These are phyloP conservation scores for Rhynchonycteris naso DNA, from an alignment of 2,797 vertebrate genomes.

Conservation along the genomic window DNA sequence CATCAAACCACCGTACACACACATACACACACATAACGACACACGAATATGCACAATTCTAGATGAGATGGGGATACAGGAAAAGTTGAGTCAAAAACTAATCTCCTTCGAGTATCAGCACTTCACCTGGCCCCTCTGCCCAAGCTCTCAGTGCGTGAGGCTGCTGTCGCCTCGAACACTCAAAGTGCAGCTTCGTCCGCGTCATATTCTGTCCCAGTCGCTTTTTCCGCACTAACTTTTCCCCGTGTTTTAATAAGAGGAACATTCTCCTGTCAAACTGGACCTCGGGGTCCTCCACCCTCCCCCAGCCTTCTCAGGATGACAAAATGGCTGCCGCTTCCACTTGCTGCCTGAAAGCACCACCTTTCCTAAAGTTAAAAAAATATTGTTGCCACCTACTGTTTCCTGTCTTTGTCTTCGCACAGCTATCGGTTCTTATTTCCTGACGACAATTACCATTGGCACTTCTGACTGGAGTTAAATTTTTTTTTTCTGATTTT, in stretches of 20 bases:
- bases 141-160: background rate
- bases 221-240: background rate
- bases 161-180: background rate
- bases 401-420: background rate
- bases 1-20: background rate
- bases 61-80: background rate
- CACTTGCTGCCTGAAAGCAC: accelerated
- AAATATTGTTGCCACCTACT: no score
- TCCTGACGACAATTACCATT: background rate
- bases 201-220: background rate
- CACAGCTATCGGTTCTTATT: background rate
- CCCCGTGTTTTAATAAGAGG: background rate
- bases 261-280: background rate
- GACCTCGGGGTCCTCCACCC: accelerated
- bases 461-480: background rate
- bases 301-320: background rate
- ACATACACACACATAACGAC: background rate
- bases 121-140: background rate
- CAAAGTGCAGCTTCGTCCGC: background rate
- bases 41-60: background rate
- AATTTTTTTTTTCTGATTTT: background rate
- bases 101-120: background rate
- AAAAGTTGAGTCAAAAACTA: background rate
- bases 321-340: background rate
- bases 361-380: background rate